These are phyloP conservation scores for Drosophila lutescens DNA, from an alignment of 2,888 invertebrate species.

Conservation along the genomic window DNA sequence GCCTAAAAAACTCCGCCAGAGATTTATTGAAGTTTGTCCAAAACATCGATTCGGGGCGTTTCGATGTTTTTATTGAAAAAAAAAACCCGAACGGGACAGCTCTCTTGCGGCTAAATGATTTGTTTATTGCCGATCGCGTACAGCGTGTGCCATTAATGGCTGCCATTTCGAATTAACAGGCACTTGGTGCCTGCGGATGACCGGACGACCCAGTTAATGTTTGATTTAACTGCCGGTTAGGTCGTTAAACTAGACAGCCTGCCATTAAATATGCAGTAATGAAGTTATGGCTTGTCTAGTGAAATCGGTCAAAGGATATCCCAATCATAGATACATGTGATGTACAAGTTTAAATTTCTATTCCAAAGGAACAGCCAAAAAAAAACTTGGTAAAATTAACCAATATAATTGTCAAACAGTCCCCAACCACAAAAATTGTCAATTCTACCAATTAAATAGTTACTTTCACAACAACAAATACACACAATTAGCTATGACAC, in stretches of 20 bases:
- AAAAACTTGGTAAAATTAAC: too few species aligned
- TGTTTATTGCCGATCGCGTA: slow-evolving; percentile 72
- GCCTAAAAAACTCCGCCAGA: slow-evolving; percentile 11
- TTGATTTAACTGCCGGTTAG: slow-evolving; percentile 45
- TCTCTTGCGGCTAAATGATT: slow-evolving; percentile 64
- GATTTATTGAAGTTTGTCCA: slow-evolving; percentile 55
- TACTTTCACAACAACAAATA: too few species aligned
- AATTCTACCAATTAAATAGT: too few species aligned
- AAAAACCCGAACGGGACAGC: slow-evolving; percentile 56
- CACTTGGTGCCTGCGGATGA: slow-evolving; percentile 38
- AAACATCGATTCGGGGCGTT: slow-evolving; percentile 37
- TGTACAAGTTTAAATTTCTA: too few species aligned
- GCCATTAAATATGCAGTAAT: slow-evolving; percentile 35
- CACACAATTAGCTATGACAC: too few species aligned
- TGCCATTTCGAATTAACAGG: slow-evolving; percentile 65
- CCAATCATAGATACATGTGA: too few species aligned
- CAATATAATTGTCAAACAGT: too few species aligned
- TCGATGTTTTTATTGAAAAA: slow-evolving; percentile 37
- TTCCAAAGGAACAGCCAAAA: too few species aligned
- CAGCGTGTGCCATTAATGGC: slow-evolving; percentile 74
- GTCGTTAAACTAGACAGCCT: slow-evolving; percentile 39
- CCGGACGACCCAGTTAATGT: slow-evolving; percentile 62
- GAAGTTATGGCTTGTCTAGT: slow-evolving; percentile 35
- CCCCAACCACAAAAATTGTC: too few species aligned
- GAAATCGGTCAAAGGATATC: not conserved